These are phyloP conservation scores for Centropristis striata DNA, from an alignment of 2,113 vertebrate genomes.

Conservation along the genomic window DNA sequence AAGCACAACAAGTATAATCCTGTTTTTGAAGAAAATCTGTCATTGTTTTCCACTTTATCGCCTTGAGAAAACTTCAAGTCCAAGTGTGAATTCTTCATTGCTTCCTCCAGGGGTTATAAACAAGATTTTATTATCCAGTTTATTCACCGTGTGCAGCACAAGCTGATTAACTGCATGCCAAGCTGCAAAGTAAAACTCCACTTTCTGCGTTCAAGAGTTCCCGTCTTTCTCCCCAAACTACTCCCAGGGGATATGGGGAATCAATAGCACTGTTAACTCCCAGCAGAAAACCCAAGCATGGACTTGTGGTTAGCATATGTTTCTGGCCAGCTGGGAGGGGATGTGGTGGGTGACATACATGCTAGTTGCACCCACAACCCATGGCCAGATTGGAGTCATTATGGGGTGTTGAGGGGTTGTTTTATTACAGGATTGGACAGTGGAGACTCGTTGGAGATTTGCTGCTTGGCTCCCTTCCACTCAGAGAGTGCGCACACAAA, in stretches of 20 bases:
- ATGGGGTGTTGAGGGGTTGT: constrained; percentile 73
- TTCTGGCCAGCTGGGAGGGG: constrained; percentile 65
- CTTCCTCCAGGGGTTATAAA: constrained; percentile 45
- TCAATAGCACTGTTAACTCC: constrained; percentile 53
- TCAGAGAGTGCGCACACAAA: constrained; percentile 40
- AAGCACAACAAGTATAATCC: constrained; percentile 12
- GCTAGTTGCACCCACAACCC: constrained; percentile 71
- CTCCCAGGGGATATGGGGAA: constrained; percentile 32
- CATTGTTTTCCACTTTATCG: background rate
- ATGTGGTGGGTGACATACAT: constrained; percentile 69
- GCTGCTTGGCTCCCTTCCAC: constrained; percentile 55
- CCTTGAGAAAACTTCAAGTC: constrained; percentile 29
- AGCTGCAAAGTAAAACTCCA: background rate
- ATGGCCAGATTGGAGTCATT: constrained; percentile 78
- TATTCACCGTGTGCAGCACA: background rate
- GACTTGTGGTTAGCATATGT: constrained; percentile 66
- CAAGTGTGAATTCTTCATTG: constrained; percentile 46
- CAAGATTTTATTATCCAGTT: constrained; percentile 36
- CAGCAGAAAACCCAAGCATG: constrained; percentile 42
- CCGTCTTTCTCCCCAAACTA: constrained; percentile 28
- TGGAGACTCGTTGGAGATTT: constrained; percentile 62
- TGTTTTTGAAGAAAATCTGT: background rate
- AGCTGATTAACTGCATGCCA: background rate
- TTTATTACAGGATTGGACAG: constrained; percentile 75
- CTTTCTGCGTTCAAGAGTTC: constrained; percentile 15